phyloP scores from a whole-genome alignment of 53 echinoderm and acorn worm species.

The Patiria pectinifera region DNA sequence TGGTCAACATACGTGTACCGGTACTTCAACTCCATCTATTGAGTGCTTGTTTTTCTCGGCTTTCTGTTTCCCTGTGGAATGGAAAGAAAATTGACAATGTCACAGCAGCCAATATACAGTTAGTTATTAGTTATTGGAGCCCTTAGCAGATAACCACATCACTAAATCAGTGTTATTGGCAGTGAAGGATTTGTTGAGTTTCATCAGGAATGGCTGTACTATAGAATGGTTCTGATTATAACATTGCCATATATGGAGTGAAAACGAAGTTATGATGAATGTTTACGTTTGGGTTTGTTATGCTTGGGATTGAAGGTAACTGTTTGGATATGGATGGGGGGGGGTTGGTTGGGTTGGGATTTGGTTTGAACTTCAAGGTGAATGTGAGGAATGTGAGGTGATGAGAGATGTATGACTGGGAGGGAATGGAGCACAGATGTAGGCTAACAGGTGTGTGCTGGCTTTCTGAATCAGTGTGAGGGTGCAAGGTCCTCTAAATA shows the following conservation, averaged over 20 bases:
- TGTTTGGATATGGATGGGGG: slow-evolving; percentile 28
- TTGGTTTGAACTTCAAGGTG: slow-evolving; percentile 34
- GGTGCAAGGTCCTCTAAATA: background rate
- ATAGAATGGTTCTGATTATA: background rate
- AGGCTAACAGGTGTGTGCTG: slow-evolving; percentile 4
- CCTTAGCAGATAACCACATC: background rate
- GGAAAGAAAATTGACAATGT: background rate
- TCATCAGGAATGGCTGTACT: background rate
- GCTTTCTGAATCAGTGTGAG: background rate
- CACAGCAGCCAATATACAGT: background rate
- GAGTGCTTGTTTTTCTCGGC: background rate
- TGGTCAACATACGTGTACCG: background rate
- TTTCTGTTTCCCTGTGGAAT: background rate
- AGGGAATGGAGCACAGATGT: slow-evolving; percentile 20
- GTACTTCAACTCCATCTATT: background rate
- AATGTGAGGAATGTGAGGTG: slow-evolving; percentile 35
- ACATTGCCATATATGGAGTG: slow-evolving; percentile 33
- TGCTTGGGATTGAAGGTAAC: slow-evolving; percentile 1
- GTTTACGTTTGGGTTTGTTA: background rate
- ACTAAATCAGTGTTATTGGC: background rate
- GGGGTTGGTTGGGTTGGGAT: background rate
- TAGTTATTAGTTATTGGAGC: background rate
- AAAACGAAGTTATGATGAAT: background rate
- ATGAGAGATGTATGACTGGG: slow-evolving; percentile 17
- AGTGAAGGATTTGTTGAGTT: background rate